Evolutionary conservation across 2,113 vertebrate species (phyloP), one percentile per base, ranked within the genome.

Genomic region (Meriones unguiculatus): DNA sequence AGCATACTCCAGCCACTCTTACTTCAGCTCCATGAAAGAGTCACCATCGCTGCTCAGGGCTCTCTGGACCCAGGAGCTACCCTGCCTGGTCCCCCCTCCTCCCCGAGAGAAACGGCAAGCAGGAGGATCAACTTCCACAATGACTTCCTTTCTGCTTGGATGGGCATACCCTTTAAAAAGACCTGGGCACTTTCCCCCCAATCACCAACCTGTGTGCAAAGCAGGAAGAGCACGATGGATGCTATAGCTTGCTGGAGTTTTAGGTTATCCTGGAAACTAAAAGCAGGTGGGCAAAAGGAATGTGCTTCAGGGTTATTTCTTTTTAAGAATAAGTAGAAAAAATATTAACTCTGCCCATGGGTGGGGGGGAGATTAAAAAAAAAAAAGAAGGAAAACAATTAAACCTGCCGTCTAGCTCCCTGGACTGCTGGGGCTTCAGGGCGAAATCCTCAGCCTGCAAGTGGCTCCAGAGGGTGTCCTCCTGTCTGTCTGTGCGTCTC

Each of bases 1-100:
- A 99, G 99, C 99, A 99, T 99, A 99, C 98, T 99, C 99, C 99
- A 98, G 98, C 99, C 98, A 99, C 98, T 98, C 98, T 98, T 98
- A 98, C 98, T 99, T 99, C 99, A 99, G 99, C 98, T 98, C 98
- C 99, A 98, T 81, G 97, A 98, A 98, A 98, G 98, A 98, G 97
- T 98, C 98, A 99, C 46, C 46, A 57, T 99, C 98, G 96, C 98
- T 98, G 99, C 98, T 98, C 98, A 95, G 98, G 92, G 98, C 98
- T 98, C 94, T 98, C 94, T 98, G 99, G 98, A 98, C 98, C 98
- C 98, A 97, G 98, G 98, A 98, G 98, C 98, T 98, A 98, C 99
- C 99, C 98, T 91, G 50, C n/a, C 81, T 95, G 25, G 95, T 97
- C 98, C 98, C 98, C 98, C 98, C 98, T 99, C 99, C 98, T 99